Conservation (phyloP, 1,140 invertebrate genomes). For the Achroia grisella region DNA sequence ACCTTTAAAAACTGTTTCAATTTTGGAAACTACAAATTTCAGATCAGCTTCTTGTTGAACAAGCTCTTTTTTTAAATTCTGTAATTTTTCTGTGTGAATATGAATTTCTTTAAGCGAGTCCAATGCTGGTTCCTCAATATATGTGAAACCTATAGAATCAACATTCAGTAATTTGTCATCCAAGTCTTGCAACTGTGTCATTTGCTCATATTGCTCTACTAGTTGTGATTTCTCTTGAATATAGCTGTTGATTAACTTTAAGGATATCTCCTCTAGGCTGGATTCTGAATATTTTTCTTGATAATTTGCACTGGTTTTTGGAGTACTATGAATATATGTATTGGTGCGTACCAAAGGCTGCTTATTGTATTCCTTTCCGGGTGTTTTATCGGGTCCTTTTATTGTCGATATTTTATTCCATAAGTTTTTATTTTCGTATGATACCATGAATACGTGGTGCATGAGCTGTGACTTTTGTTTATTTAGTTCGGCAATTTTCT, state of each 20-base stretch:
- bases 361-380: conserved; percentile 59
- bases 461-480: conserved; percentile 84
- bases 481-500: conserved; percentile 78
- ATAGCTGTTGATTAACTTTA: conserved; percentile 80
- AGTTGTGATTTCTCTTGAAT: conserved; percentile 79
- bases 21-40: conserved; percentile 55
- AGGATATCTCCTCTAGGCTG: conserved; percentile 85
- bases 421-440: conserved; percentile 84
- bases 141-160: conserved; percentile 79
- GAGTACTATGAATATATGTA: conserved; percentile 77
- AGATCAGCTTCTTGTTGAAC: conserved; percentile 78
- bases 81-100: conserved; percentile 77
- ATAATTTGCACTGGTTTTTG: conserved; percentile 67
- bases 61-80: conserved; percentile 77
- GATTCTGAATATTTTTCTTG: conserved; percentile 74
- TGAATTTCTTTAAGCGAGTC: conserved; percentile 78
- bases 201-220: conserved; percentile 79
- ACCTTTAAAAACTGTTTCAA: conserved; percentile 53
- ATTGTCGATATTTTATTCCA: conserved; percentile 82
- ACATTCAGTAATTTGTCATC: conserved; percentile 68
- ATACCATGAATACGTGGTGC: conserved; percentile 85
- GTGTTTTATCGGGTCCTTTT: conserved; percentile 58
- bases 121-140: conserved; percentile 76
- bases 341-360: conserved; percentile 74
- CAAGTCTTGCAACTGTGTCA: conserved; percentile 75